Percentiles rank a stretch among this genome's conserved stretches.
phyloP scores from a whole-genome alignment of 2,888 invertebrate species.

The Xiphydria camelus region DNA sequence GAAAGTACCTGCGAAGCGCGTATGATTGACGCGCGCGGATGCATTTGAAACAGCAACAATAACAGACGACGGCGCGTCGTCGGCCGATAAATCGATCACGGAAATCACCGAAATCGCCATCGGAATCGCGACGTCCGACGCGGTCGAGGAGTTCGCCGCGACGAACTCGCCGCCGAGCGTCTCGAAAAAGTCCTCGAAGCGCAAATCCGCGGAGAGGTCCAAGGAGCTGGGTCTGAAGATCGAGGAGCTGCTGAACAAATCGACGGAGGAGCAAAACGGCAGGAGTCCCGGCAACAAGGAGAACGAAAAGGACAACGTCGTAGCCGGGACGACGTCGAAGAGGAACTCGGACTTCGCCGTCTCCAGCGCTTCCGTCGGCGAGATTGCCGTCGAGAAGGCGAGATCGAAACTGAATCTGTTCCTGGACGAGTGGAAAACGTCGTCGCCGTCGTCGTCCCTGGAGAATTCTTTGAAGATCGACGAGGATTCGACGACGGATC shows the following conservation, averaged over 20 bases:
- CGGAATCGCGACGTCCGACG: too few relatives aligned
- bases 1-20: too few relatives aligned
- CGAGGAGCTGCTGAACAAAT: constrained; percentile 14
- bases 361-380: background rate
- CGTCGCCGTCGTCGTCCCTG: background rate
- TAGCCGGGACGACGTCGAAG: background rate
- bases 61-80: too few relatives aligned
- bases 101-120: too few relatives aligned
- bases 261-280: constrained; percentile 8
- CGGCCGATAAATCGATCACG: too few relatives aligned
- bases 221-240: constrained; percentile 12
- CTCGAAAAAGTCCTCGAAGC: too few relatives aligned
- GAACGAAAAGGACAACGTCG: constrained; percentile 22
- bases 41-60: too few relatives aligned
- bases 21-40: too few relatives aligned
- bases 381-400: background rate
- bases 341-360: constrained; percentile 6
- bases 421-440: constrained; percentile 4
- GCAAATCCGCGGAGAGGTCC: too few relatives aligned
- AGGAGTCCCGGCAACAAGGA: constrained; percentile 23
- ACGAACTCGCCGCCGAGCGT: too few relatives aligned
- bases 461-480: background rate
- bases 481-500: background rate
- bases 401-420: constrained; percentile 1
- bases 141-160: too few relatives aligned